Evolutionary conservation across 2,888 invertebrate genomes (phyloP).

Genomic region (Poecilus cupreus): DNA sequence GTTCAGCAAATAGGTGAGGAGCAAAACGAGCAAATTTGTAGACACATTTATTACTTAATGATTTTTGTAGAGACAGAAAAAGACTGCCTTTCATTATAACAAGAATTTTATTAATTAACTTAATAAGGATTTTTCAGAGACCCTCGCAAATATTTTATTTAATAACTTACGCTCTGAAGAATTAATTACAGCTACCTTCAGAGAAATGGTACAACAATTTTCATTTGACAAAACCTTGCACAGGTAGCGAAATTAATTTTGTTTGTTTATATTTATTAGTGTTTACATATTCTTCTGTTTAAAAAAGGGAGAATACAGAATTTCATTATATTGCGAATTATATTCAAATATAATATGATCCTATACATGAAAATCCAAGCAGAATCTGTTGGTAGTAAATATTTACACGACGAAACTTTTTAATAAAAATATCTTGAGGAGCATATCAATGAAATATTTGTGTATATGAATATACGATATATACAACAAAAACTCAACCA

Average conservation of each 20-base stretch:
- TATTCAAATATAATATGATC: neutral
- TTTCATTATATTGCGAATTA: neutral
- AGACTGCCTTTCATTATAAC: conserved; percentile 1
- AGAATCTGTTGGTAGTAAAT: conserved; percentile 22
- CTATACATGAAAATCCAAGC: conserved; percentile 6
- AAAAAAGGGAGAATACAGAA: neutral
- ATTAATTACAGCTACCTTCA: neutral
- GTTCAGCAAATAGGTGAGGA: neutral
- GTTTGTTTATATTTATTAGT: neutral
- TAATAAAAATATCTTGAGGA: conserved; percentile 56
- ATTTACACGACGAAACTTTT: conserved; percentile 50
- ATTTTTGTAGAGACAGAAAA: conserved; percentile 2
- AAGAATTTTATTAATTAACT: conserved; percentile 29
- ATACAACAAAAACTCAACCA: neutral
- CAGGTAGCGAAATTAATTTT: neutral
- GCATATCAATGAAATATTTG: conserved; percentile 55
- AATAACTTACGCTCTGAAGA: conserved; percentile 17
- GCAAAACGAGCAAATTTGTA: conserved; percentile 2
- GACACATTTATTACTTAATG: conserved; percentile 36
- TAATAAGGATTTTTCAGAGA: neutral
- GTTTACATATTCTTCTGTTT: too few relatives aligned
- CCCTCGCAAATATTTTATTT: conserved; percentile 17
- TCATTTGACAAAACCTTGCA: neutral
- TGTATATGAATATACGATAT: conserved; percentile 39
- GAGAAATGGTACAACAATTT: neutral